Base-by-base conservation (phyloP, 2,797 vertebrate genomes). In the Martes flavigula region DNA sequence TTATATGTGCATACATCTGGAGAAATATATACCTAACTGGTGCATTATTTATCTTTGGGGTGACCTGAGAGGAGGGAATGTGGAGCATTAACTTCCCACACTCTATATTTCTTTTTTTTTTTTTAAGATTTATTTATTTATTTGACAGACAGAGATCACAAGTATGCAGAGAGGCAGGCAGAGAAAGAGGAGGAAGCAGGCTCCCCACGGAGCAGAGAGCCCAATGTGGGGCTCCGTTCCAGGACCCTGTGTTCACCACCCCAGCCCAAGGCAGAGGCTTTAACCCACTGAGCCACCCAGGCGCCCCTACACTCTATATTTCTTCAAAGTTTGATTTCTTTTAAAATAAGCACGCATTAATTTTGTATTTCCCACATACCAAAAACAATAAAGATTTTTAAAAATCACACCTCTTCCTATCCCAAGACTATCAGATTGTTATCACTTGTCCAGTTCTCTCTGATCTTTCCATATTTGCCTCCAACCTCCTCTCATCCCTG, bases 381-480 rank as follows among this genome's bases (percentile, higher is more conserved):
- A 38, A 70, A 70, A 81, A 85, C 64, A 90, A 70, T 58, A 84
- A 68, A 78, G 46, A 79, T 62, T 92, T 94, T 91, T 66, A 6
- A 43, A 94, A 95, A 35, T 48, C 68, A 18, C 64, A 54, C 30
- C 20, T 30, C 32, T 94, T 92, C 58, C 40, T 20, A 58, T 66
- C 23, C 27, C 10, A 7, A 93, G 78, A 73, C 51, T 54, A 40
- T 21, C 48, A 97, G 82, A 72, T 87, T 66, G 30, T 87, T 96
- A 81, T 81, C 81, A 43, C 54, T 68, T 25, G 18, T 46, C 43
- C 51, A 23, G 15, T 70, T 58, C 54, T 73, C 51, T 84, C 96
- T 91, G 87, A 87, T 97, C 87, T 87, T 90, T 89, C 75, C 94
- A 95, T 93, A 95, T 89, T 77, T 68, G 35, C 58, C 85, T 92